phyloP scores from a whole-genome alignment of 2,888 invertebrate genomes.

The Rhamnusium bicolor region DNA sequence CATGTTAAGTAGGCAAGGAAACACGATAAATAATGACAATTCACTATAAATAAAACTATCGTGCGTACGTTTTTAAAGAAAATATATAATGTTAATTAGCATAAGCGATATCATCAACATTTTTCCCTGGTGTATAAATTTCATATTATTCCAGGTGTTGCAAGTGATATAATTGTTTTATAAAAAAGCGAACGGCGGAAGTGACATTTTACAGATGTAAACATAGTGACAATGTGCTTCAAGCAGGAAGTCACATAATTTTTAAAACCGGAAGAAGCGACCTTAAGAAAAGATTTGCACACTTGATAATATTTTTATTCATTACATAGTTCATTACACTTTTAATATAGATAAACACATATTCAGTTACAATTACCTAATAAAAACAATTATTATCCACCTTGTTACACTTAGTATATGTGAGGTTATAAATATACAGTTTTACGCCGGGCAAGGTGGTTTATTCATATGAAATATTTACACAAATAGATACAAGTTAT shows the following conservation, averaged over 20 bases:
- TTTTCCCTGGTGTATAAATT: slow-evolving; percentile 51
- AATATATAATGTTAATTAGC: slow-evolving; percentile 57
- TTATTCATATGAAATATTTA: background rate
- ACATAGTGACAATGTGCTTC: slow-evolving; percentile 59
- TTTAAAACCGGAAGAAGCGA: slow-evolving; percentile 47
- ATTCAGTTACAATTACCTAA: background rate
- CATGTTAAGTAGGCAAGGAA: slow-evolving; percentile 37
- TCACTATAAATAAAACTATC: slow-evolving; percentile 36
- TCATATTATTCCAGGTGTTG: slow-evolving; percentile 49
- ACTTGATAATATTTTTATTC: slow-evolving; percentile 40
- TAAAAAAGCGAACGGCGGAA: slow-evolving; percentile 53
- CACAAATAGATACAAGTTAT: too few species aligned
- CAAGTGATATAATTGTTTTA: slow-evolving; percentile 52
- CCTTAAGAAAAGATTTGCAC: slow-evolving; percentile 48
- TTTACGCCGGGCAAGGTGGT: background rate
- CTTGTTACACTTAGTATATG: slow-evolving; percentile 14
- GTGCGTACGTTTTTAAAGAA: slow-evolving; percentile 44
- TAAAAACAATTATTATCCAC: slow-evolving; percentile 22
- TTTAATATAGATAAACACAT: slow-evolving; percentile 7
- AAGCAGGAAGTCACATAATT: slow-evolving; percentile 56
- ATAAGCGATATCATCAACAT: slow-evolving; percentile 53
- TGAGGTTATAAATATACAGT: background rate
- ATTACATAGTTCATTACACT: slow-evolving; percentile 42
- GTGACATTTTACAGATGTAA: slow-evolving; percentile 61
- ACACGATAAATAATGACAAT: slow-evolving; percentile 48